Conservation (phyloP, 64 coral and sea anemone genomes). For the Actinia equina region DNA sequence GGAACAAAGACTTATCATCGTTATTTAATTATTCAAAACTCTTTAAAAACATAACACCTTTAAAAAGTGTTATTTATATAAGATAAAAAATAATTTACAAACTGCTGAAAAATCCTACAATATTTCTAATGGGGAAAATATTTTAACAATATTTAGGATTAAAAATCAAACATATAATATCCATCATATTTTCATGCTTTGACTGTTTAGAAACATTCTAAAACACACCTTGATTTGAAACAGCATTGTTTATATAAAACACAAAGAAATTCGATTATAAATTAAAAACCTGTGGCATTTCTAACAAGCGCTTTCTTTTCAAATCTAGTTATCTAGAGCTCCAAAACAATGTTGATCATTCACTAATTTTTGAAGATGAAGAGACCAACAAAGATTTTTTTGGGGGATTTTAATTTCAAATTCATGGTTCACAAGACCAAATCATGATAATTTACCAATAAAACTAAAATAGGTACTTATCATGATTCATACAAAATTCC, state of each 20-base stretch:
- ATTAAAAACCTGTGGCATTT: not conserved
- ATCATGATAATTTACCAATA: not conserved
- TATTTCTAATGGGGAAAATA: too few relatives aligned
- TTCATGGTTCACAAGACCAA: not conserved
- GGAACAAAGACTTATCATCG: too few relatives aligned
- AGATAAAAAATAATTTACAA: too few relatives aligned
- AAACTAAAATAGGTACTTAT: not conserved
- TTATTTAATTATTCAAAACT: too few relatives aligned
- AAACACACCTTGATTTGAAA: not conserved
- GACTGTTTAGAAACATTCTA: not conserved
- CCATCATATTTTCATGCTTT: too few relatives aligned
- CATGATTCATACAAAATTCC: not conserved
- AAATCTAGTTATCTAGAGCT: conserved; percentile 2
- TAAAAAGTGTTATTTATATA: too few relatives aligned
- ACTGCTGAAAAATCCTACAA: too few relatives aligned
- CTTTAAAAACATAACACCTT: too few relatives aligned
- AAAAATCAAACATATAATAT: not conserved
- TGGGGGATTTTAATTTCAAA: not conserved
- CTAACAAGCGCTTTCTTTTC: not conserved
- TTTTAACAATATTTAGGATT: not conserved
- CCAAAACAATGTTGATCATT: not conserved
- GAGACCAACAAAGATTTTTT: not conserved
- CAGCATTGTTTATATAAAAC: not conserved
- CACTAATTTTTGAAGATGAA: not conserved
- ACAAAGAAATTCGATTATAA: not conserved